A percentile compares a stretch with the other conserved stretches of the same genome.
Evolutionary conservation across 2,888 invertebrate genomes (phyloP).

Genomic region (Sphinx pinastri): DNA sequence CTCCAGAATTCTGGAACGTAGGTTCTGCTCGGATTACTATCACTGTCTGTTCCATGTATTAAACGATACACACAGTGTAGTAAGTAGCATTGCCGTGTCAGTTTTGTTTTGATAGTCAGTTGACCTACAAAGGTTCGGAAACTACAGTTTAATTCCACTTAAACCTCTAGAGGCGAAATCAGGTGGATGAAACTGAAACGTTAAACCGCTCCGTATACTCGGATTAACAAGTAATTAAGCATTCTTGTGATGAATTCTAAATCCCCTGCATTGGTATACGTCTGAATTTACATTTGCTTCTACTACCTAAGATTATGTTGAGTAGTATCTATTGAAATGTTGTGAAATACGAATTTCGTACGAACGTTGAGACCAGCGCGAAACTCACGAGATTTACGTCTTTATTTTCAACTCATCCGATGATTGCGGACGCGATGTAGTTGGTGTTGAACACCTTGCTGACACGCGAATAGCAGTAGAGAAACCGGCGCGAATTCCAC

Average conservation of each 20-base stretch:
- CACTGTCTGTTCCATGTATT: no score
- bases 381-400: no score
- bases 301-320: not conserved
- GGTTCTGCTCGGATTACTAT: no score
- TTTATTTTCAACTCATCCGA: no score
- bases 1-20: no score
- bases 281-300: conserved; percentile 7
- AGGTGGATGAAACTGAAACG: not conserved
- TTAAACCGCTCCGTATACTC: conserved; percentile 1
- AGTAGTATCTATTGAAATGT: not conserved
- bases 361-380: no score
- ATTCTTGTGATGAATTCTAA: conserved; percentile 3
- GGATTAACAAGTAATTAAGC: conserved; percentile 14
- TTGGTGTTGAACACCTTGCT: no score
- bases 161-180: conserved; percentile 6
- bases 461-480: no score
- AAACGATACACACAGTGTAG: no score
- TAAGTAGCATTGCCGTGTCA: no score
- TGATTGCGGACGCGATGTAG: no score
- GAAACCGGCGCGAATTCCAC: no score
- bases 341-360: not conserved
- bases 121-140: not conserved
- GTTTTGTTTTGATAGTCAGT: not conserved
- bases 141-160: not conserved
- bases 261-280: not conserved